Conservation (phyloP, 2,113 vertebrate species). For the Balaenoptera acutorostrata region DNA sequence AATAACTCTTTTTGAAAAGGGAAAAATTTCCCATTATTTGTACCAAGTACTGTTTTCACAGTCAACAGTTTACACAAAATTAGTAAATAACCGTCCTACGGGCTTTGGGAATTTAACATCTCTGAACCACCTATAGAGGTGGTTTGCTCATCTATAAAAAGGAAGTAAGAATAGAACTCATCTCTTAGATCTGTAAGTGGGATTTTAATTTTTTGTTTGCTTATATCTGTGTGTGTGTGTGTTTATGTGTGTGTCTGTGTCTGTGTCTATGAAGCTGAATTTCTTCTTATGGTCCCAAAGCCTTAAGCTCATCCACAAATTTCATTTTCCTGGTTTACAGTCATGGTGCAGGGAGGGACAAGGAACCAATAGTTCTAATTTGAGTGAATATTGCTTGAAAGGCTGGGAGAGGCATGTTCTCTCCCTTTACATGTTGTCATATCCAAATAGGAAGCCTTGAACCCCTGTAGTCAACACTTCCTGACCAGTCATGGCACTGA, state of each 20-base stretch:
- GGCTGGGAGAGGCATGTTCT: background rate
- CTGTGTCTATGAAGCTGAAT: background rate
- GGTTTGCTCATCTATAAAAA: background rate
- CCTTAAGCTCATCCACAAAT: background rate
- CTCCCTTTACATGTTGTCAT: background rate
- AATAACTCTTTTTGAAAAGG: background rate
- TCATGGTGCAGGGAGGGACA: background rate
- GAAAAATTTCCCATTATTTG: background rate
- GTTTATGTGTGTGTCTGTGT: background rate
- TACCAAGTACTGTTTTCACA: background rate
- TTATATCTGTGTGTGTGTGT: background rate
- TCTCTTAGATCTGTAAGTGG: background rate
- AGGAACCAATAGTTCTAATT: background rate
- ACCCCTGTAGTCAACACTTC: accelerated
- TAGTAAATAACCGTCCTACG: background rate
- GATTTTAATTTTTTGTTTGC: background rate
- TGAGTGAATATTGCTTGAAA: background rate
- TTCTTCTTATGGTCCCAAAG: background rate
- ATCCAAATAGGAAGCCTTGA: background rate
- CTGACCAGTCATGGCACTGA: background rate
- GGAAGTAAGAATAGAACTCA: background rate
- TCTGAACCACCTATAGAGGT: background rate
- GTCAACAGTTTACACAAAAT: background rate
- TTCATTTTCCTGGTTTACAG: background rate
- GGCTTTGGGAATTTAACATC: background rate